Evolutionary conservation across 2,113 vertebrate species (phyloP).

Genomic region (Camarhynchus parvulus): DNA sequence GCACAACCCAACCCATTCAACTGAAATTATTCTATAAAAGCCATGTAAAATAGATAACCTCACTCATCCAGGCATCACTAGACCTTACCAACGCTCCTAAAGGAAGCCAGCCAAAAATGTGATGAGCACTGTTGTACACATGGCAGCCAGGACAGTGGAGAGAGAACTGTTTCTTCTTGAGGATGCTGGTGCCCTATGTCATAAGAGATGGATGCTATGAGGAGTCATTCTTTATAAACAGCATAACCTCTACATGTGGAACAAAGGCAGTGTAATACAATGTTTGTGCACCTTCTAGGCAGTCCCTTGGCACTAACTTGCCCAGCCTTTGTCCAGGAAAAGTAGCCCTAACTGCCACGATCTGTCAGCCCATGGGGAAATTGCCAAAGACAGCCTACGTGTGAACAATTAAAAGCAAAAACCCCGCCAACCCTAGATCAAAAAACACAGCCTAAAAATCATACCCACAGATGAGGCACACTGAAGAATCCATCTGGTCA

Average conservation of each 20-base stretch:
- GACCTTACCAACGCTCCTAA: background rate
- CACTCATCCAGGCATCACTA: background rate
- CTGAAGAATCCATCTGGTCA: background rate
- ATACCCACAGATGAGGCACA: background rate
- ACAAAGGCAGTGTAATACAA: background rate
- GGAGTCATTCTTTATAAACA: background rate
- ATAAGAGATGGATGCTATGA: background rate
- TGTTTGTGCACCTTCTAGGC: background rate
- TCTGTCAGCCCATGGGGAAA: background rate
- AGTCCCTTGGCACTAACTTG: background rate
- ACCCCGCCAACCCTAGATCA: background rate
- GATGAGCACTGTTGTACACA: background rate
- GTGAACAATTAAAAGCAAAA: background rate
- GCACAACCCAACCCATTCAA: background rate
- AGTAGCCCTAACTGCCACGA: background rate
- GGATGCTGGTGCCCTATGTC: background rate
- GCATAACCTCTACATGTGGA: accelerated
- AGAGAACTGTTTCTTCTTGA: background rate
- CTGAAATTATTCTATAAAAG: background rate
- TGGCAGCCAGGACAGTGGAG: background rate
- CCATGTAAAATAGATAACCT: background rate
- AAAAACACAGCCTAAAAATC: background rate
- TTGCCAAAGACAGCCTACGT: background rate
- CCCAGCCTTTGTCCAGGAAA: background rate
- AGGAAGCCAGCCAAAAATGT: background rate